A percentile compares a stretch with the other conserved stretches of the same genome.
phyloP scores from a whole-genome alignment of 2,797 vertebrate species.

The Taenioides sp. region DNA sequence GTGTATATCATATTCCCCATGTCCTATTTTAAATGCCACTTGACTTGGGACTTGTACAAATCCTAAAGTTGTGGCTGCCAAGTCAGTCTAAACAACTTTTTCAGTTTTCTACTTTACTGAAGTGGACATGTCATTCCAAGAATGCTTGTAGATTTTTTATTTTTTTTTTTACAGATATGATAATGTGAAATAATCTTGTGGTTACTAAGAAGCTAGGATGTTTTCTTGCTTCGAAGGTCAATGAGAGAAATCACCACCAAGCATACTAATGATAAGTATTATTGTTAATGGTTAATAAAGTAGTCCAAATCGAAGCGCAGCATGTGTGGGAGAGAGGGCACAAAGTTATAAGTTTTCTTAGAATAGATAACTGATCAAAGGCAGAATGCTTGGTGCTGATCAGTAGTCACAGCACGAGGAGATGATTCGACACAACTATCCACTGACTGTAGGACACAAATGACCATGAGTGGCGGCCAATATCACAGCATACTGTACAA shows the following conservation, averaged over 20 bases:
- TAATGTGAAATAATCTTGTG: slow-evolving; percentile 32
- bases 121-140: too few species aligned
- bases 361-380: slow-evolving; percentile 37
- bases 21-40: neutral
- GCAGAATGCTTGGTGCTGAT: slow-evolving; percentile 35
- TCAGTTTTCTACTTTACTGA: too few species aligned
- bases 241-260: slow-evolving; percentile 7
- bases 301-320: slow-evolving; percentile 38
- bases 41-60: neutral
- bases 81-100: too few species aligned
- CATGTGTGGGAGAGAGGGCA: slow-evolving; percentile 21
- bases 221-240: slow-evolving; percentile 32
- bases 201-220: slow-evolving; percentile 21
- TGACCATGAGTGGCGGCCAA: slow-evolving; percentile 31
- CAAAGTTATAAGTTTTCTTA: slow-evolving; percentile 40
- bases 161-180: slow-evolving; percentile 13
- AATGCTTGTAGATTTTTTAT: too few species aligned
- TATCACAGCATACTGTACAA: slow-evolving; percentile 21
- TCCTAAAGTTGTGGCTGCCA: too few species aligned
- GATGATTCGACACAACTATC: slow-evolving; percentile 11
- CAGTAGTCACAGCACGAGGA: slow-evolving; percentile 30
- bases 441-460: slow-evolving; percentile 32
- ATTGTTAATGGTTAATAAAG: slow-evolving; percentile 30
- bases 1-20: too few species aligned
- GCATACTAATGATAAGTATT: slow-evolving; percentile 37